Evolutionary conservation across 2,113 vertebrate species (phyloP).

Genomic region (Hassar affinis): DNA sequence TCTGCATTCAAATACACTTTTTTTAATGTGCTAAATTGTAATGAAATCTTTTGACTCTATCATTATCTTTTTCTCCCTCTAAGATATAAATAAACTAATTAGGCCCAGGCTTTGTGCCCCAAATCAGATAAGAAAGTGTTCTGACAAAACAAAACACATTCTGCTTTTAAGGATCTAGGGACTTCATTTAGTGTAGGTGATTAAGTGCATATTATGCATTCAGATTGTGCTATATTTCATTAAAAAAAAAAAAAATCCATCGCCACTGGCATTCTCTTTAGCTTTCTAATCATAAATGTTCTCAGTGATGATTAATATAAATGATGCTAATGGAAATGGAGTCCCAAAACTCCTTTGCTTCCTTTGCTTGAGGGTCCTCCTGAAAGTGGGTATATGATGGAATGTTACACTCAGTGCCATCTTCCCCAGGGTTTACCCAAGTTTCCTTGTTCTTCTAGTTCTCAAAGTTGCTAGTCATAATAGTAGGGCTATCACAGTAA

Average conservation of each 20-base stretch:
- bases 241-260: constrained; percentile 6
- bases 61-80: constrained; percentile 48
- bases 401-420: background rate
- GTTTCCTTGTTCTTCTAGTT: background rate
- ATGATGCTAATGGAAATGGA: background rate
- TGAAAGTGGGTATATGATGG: background rate
- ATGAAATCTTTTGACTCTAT: constrained; percentile 66
- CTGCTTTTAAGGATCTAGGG: background rate
- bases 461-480: background rate
- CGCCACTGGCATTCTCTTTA: constrained; percentile 14
- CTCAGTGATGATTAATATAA: constrained; percentile 23
- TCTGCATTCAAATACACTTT: constrained; percentile 62
- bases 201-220: constrained; percentile 18
- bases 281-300: constrained; percentile 24
- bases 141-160: background rate
- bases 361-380: background rate
- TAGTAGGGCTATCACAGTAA: background rate
- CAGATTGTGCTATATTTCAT: constrained; percentile 25
- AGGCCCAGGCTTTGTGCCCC: constrained; percentile 28
- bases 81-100: constrained; percentile 63
- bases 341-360: constrained; percentile 16
- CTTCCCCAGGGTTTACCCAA: background rate
- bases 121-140: constrained; percentile 28
- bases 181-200: constrained; percentile 3
- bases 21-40: constrained; percentile 69